Conservation (phyloP, 2,113 vertebrate species). For the Hypocryptadius cinnamomeus region DNA sequence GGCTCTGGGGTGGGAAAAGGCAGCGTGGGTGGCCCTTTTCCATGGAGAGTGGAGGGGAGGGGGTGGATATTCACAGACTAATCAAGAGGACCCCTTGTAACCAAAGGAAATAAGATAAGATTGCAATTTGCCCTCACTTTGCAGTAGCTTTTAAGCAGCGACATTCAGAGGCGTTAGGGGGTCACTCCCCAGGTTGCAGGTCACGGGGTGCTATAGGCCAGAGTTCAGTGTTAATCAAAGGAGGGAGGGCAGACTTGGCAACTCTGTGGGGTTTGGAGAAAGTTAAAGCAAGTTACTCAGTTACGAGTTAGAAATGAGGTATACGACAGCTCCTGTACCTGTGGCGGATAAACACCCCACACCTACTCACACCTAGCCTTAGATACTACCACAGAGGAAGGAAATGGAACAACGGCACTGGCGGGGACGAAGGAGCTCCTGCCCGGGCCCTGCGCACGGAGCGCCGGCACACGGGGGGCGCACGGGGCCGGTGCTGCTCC, state of each 20-base stretch:
- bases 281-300: slow-evolving; percentile 89
- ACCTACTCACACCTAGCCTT: slow-evolving; percentile 73
- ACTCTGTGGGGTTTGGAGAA: slow-evolving; percentile 80
- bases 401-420: slow-evolving; percentile 49
- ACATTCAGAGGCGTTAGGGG: slow-evolving; percentile 68
- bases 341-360: slow-evolving; percentile 68
- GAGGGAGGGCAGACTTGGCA: slow-evolving; percentile 78
- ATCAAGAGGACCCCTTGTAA: slow-evolving; percentile 60
- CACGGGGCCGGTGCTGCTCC: not conserved
- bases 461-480: not conserved
- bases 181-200: slow-evolving; percentile 64
- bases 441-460: not conserved
- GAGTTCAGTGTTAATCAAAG: slow-evolving; percentile 62
- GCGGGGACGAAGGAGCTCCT: not conserved
- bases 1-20: not conserved
- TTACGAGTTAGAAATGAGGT: slow-evolving; percentile 96
- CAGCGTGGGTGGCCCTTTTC: not conserved
- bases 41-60: not conserved
- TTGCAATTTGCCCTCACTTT: slow-evolving; percentile 76
- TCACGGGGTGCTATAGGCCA: slow-evolving; percentile 76
- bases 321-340: slow-evolving; percentile 85
- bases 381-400: slow-evolving; percentile 54
- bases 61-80: slow-evolving; percentile 46
- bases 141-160: slow-evolving; percentile 75
- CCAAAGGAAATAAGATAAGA: slow-evolving; percentile 60